Evolutionary conservation across 2,113 vertebrate genomes (phyloP).

Genomic region (Dendropsophus ebraccatus): DNA sequence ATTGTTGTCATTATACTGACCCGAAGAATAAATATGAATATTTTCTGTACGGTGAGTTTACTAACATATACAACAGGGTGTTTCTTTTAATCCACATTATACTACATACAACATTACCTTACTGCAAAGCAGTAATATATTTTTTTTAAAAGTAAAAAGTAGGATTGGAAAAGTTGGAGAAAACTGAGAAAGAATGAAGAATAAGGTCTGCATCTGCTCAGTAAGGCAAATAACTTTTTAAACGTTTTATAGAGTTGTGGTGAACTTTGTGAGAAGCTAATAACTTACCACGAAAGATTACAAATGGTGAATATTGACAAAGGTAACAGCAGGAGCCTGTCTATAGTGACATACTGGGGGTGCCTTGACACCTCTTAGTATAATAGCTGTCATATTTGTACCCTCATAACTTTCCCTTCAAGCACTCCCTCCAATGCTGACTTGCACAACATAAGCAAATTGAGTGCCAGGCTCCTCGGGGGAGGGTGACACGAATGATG

Average conservation of each 20-base stretch:
- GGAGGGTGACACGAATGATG: conserved; percentile 2
- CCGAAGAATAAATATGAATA: no score
- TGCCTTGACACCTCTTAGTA: background rate
- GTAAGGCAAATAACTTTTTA: background rate
- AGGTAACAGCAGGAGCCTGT: background rate
- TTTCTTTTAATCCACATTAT: no score
- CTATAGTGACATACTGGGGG: background rate
- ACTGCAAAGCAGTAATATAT: background rate
- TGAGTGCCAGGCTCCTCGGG: background rate
- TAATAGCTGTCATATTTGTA: background rate
- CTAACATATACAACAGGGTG: no score
- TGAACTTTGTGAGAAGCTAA: background rate
- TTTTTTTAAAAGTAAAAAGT: background rate
- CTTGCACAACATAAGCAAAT: conserved; percentile 19
- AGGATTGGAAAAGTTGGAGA: background rate
- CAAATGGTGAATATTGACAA: background rate
- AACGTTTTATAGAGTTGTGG: background rate
- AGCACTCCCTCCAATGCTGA: conserved; percentile 32
- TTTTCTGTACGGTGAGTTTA: no score
- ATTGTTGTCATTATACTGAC: no score
- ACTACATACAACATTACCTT: background rate
- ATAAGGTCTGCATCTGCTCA: background rate
- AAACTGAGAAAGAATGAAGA: background rate
- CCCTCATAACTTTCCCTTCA: conserved; percentile 1
- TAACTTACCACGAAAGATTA: background rate